phyloP scores from a whole-genome alignment of 2,797 vertebrate species.

The Austrolebias charrua region DNA sequence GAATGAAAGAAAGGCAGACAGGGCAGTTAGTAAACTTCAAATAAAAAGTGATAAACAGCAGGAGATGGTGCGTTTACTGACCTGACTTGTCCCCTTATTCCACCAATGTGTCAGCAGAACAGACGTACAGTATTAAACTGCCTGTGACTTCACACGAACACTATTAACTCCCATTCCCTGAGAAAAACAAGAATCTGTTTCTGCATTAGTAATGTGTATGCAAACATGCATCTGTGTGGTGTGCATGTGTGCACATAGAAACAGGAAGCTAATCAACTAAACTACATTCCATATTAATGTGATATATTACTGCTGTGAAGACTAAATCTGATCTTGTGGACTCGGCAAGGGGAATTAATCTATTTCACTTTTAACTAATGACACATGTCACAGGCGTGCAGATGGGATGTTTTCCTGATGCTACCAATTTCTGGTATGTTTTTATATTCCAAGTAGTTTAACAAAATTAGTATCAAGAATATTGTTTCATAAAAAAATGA shows the following conservation, averaged over 20 bases:
- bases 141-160: slow-evolving; percentile 49
- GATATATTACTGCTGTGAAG: slow-evolving; percentile 73
- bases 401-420: slow-evolving; percentile 55
- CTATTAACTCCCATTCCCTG: slow-evolving; percentile 52
- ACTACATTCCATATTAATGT: slow-evolving; percentile 74
- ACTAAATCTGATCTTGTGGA: slow-evolving; percentile 60
- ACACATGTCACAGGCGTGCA: slow-evolving; percentile 53
- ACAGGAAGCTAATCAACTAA: slow-evolving; percentile 77
- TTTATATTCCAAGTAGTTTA: slow-evolving; percentile 45
- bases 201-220: slow-evolving; percentile 30
- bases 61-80: slow-evolving; percentile 38
- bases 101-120: slow-evolving; percentile 49
- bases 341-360: slow-evolving; percentile 61
- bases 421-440: slow-evolving; percentile 66
- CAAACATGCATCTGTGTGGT: slow-evolving; percentile 28
- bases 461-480: slow-evolving; percentile 46
- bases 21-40: slow-evolving; percentile 20
- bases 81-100: slow-evolving; percentile 27
- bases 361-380: slow-evolving; percentile 60
- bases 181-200: slow-evolving; percentile 28
- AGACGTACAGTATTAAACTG: slow-evolving; percentile 75
- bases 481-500: background rate
- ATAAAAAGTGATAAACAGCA: slow-evolving; percentile 39
- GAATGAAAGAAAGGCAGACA: slow-evolving; percentile 10
- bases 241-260: slow-evolving; percentile 17